Evolutionary conservation across 1,140 invertebrate species (phyloP), one percentile per base, ranked within the genome.

Genomic region (Leptonema lineaticorne): DNA sequence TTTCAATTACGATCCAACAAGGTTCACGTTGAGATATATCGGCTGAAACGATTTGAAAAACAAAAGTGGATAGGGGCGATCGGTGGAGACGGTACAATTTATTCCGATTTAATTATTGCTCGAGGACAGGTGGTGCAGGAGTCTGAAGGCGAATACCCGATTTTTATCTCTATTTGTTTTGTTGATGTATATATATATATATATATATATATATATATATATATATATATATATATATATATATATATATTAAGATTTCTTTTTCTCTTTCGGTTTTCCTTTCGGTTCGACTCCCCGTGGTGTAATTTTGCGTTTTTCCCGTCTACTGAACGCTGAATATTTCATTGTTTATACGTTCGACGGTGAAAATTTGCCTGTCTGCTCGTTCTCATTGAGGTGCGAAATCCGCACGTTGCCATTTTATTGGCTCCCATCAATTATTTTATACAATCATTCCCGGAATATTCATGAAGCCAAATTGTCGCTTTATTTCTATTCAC

Each of bases 21-120:
- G 18, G 7, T 6, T 22, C 46, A 14, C 57, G 14, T 48, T 16
- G 45, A 14, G 16, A 20, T 7, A n/a, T n/a, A n/a, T n/a, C n/a
- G n/a, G n/a, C n/a, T n/a, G n/a, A n/a, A n/a, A n/a, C n/a, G n/a
- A n/a, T n/a, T n/a, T n/a, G n/a, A n/a, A n/a, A n/a, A n/a, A n/a
- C n/a, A n/a, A n/a, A n/a, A n/a, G n/a, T n/a, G n/a, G n/a, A n/a
- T n/a, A n/a, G n/a, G n/a, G n/a, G n/a, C n/a, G n/a, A n/a, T n/a
- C n/a, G n/a, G n/a, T n/a, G n/a, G n/a, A n/a, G n/a, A n/a, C 41
- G 7, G 46, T 63, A 46, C 60, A 63, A 63, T 63, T 63, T 63
- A 63, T 63, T 63, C 48, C 30, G 60, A 64, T 64, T 64, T 64
- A 64, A 64, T 64, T 64, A 64, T 30, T 28, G 45, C 41, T 45